Conservation (phyloP, 2,888 invertebrate species). For the Eueremaeus valkanovi region DNA sequence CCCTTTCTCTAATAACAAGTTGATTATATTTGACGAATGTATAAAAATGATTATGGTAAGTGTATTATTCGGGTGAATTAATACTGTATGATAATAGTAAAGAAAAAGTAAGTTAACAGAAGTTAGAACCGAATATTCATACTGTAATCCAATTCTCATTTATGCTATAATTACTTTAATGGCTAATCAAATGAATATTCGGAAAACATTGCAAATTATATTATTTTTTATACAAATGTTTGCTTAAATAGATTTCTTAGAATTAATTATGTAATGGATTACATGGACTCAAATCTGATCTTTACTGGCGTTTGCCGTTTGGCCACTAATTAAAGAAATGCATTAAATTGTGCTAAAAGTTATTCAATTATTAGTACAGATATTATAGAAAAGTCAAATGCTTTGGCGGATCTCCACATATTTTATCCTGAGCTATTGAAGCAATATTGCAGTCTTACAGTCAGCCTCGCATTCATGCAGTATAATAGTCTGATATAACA, state of each 20-base stretch:
- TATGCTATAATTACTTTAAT: background rate
- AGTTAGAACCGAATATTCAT: no score
- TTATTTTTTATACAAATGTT: background rate
- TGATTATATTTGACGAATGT: no score
- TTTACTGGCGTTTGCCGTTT: background rate
- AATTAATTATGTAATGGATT: slow-evolving; percentile 6
- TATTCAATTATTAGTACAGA: background rate
- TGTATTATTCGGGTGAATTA: no score
- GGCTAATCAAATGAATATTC: background rate
- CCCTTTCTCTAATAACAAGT: no score
- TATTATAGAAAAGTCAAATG: background rate
- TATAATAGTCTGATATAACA: no score
- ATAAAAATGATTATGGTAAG: no score
- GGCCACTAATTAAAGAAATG: background rate
- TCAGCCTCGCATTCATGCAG: no score
- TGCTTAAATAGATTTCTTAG: background rate
- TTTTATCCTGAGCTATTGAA: no score
- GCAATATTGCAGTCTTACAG: no score
- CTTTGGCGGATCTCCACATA: background rate
- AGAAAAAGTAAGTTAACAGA: background rate
- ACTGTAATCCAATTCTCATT: background rate
- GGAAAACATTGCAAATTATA: background rate
- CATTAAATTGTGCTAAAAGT: background rate
- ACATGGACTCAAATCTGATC: background rate
- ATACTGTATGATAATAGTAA: background rate